These are phyloP conservation scores for Ardeotis arabs DNA, from an alignment of 2,113 vertebrate genomes.

Conservation along the genomic window DNA sequence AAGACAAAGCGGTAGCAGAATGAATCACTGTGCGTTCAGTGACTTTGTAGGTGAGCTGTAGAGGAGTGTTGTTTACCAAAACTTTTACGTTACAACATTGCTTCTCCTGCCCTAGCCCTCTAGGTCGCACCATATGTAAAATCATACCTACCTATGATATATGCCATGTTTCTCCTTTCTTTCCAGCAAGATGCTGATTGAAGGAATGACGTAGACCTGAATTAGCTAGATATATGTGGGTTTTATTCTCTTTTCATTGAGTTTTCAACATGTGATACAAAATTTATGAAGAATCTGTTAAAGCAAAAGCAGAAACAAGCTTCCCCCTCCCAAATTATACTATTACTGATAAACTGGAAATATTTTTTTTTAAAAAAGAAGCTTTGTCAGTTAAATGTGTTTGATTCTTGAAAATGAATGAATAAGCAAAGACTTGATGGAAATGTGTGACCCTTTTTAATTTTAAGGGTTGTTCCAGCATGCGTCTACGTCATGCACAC, in stretches of 20 bases:
- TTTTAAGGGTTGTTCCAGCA: background rate
- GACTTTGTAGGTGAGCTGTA: background rate
- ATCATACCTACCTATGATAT: conserved; percentile 74
- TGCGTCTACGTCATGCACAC: conserved; percentile 13
- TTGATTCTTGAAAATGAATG: background rate
- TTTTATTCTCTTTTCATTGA: conserved; percentile 59
- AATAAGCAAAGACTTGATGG: conserved; percentile 20
- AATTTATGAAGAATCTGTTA: conserved; percentile 57
- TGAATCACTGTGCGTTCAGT: background rate
- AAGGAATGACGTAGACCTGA: conserved; percentile 72
- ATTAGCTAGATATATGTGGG: conserved; percentile 69
- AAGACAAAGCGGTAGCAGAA: conserved; percentile 63
- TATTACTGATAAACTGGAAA: background rate
- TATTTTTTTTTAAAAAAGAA: background rate
- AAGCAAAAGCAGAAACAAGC: conserved; percentile 66
- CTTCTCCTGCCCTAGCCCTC: conserved; percentile 31
- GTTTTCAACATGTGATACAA: conserved; percentile 54
- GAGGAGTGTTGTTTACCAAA: conserved; percentile 72
- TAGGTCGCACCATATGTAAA: conserved; percentile 53
- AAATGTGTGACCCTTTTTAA: background rate
- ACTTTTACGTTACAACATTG: background rate
- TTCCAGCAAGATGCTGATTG: conserved; percentile 76
- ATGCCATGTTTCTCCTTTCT: conserved; percentile 76
- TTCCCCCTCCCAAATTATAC: conserved; percentile 40
- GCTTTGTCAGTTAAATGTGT: background rate